A percentile compares a stretch with the other conserved stretches of the same genome.
These are phyloP conservation scores for Pipra filicauda DNA, from an alignment of 2,113 vertebrate genomes.

Conservation along the genomic window DNA sequence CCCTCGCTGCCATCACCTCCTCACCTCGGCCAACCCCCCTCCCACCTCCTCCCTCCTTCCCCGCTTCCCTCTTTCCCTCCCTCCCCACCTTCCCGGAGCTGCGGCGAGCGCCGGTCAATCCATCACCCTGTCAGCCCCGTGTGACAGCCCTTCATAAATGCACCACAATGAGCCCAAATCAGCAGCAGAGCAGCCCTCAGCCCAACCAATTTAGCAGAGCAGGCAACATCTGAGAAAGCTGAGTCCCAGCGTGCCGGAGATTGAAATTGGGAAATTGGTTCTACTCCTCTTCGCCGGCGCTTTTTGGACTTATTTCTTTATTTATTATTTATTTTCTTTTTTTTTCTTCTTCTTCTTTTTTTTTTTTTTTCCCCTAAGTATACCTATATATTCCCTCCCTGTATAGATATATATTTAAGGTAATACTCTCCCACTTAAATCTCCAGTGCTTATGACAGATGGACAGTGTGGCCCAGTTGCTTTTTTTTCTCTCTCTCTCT, in stretches of 20 bases:
- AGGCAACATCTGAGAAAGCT: slow-evolving; percentile 66
- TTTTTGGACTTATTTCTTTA: background rate
- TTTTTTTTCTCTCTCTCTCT: background rate
- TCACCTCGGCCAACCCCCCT: background rate
- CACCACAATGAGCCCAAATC: slow-evolving; percentile 59
- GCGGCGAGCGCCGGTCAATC: slow-evolving; percentile 27
- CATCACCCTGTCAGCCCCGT: slow-evolving; percentile 63
- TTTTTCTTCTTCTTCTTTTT: background rate
- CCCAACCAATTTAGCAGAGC: slow-evolving; percentile 67
- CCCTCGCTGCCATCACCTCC: background rate
- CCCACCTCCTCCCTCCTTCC: background rate
- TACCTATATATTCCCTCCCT: slow-evolving; percentile 28
- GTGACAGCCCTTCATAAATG: slow-evolving; percentile 66
- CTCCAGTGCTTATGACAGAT: slow-evolving; percentile 39
- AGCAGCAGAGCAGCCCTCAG: slow-evolving; percentile 29
- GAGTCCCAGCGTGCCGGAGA: slow-evolving; percentile 25
- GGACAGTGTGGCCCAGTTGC: background rate
- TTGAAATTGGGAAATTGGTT: slow-evolving; percentile 74
- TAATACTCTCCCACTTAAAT: slow-evolving; percentile 66
- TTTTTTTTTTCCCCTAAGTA: background rate
- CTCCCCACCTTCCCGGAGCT: background rate
- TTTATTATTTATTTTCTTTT: background rate
- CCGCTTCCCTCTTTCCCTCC: background rate
- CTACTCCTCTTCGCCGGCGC: slow-evolving; percentile 40
- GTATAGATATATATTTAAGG: slow-evolving; percentile 51